phyloP scores from a whole-genome alignment of 2,888 invertebrate genomes.

The Eupeodes luniger region DNA sequence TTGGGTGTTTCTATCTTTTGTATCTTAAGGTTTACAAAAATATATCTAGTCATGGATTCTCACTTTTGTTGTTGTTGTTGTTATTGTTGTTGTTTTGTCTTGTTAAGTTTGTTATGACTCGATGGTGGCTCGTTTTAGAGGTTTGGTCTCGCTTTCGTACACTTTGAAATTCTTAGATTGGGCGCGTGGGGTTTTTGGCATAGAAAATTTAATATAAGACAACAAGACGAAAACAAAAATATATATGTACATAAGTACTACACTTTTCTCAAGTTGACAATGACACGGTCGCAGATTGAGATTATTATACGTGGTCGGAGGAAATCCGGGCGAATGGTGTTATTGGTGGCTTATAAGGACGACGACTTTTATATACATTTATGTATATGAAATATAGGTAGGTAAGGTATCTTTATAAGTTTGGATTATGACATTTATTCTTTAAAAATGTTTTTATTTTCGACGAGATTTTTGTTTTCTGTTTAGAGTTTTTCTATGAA shows the following conservation, averaged over 20 bases:
- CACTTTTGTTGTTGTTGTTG: conserved; percentile 17
- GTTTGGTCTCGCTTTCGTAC: conserved; percentile 38
- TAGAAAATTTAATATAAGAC: conserved; percentile 8
- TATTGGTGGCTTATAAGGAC: conserved; percentile 43
- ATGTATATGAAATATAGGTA: not conserved
- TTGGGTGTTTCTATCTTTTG: conserved; percentile 40
- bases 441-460: conserved; percentile 32
- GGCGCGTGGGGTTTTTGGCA: conserved; percentile 51
- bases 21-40: not conserved
- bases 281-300: conserved; percentile 63
- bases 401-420: not conserved
- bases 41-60: conserved; percentile 30
- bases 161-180: conserved; percentile 39
- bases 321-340: conserved; percentile 30
- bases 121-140: conserved; percentile 25
- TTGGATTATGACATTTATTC: conserved; percentile 14
- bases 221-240: conserved; percentile 8
- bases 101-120: not conserved
- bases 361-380: conserved; percentile 2
- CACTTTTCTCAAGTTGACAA: conserved; percentile 59
- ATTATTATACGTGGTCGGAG: conserved; percentile 51
- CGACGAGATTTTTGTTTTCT: conserved; percentile 26
- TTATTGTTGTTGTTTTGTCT: conserved; percentile 12
- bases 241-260: conserved; percentile 37
- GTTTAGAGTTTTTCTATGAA: conserved; percentile 20